A percentile compares a stretch with the other conserved stretches of the same genome.
Conservation (phyloP, 1,140 invertebrate species). For the Dufourea novaeangliae region DNA sequence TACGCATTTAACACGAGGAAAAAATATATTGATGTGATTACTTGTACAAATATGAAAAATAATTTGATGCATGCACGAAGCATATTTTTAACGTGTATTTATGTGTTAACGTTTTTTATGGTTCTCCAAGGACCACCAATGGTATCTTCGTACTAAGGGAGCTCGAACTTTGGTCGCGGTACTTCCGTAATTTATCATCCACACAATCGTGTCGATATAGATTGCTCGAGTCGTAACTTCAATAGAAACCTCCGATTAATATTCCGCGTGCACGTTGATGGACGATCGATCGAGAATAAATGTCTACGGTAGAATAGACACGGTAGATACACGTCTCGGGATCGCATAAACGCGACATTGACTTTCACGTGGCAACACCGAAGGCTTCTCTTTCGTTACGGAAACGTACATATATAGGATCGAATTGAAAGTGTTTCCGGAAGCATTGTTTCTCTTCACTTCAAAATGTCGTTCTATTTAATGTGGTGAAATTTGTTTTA, state of each 20-base stretch:
- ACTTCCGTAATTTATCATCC: background rate
- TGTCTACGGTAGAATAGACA: too few relatives aligned
- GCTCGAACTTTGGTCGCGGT: background rate
- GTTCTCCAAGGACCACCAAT: too few relatives aligned
- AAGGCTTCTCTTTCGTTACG: slow-evolving; percentile 1
- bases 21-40: too few relatives aligned
- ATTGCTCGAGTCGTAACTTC: background rate
- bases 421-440: slow-evolving; percentile 9
- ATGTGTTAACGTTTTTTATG: too few relatives aligned
- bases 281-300: slow-evolving; percentile 23
- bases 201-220: background rate
- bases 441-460: background rate
- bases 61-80: too few relatives aligned
- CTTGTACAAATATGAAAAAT: too few relatives aligned
- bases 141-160: too few relatives aligned
- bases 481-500: background rate
- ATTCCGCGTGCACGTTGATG: slow-evolving; percentile 15
- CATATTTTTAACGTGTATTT: too few relatives aligned
- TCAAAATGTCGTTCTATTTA: background rate
- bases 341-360: slow-evolving; percentile 25
- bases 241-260: slow-evolving; percentile 11
- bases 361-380: slow-evolving; percentile 36
- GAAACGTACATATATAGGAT: background rate
- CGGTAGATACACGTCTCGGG: background rate
- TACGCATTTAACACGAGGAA: too few relatives aligned